phyloP scores from a whole-genome alignment of 2,797 vertebrate genomes.

The Anniella stebbinsi region DNA sequence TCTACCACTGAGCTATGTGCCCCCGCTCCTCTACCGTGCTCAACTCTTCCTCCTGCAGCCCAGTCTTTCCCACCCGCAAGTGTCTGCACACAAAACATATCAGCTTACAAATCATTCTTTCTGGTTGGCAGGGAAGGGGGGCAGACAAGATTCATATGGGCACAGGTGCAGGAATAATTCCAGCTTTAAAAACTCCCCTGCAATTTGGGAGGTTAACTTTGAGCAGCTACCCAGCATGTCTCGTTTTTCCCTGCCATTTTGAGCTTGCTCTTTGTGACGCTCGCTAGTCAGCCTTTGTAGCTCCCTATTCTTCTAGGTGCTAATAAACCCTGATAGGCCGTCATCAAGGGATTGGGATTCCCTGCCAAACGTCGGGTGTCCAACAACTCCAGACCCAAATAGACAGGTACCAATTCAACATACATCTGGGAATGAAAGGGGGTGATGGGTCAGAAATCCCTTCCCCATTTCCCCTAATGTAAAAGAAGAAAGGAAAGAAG shows the following conservation, averaged over 20 bases:
- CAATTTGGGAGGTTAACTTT: slow-evolving; percentile 53
- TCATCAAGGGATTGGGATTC: slow-evolving; percentile 38
- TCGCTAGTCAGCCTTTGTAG: slow-evolving; percentile 56
- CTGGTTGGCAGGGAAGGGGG: not conserved
- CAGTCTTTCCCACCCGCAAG: not conserved
- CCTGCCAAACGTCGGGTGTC: slow-evolving; percentile 53
- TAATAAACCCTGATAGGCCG: slow-evolving; percentile 36
- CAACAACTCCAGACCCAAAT: slow-evolving; percentile 35
- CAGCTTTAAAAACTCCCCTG: slow-evolving; percentile 46
- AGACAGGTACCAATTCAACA: slow-evolving; percentile 48
- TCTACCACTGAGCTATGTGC: too few species aligned
- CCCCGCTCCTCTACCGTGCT: too few species aligned
- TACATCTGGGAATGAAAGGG: not conserved
- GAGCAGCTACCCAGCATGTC: slow-evolving; percentile 27
- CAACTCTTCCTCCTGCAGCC: not conserved
- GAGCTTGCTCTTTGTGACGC: slow-evolving; percentile 53
- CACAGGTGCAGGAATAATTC: slow-evolving; percentile 57
- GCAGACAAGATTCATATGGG: not conserved
- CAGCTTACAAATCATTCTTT: not conserved
- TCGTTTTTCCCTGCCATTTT: slow-evolving; percentile 46
- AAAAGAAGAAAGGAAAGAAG: too few species aligned
- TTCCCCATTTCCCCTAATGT: too few species aligned
- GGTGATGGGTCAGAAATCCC: too few species aligned
- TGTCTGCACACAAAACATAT: not conserved
- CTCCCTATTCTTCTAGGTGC: slow-evolving; percentile 34